phyloP scores from a whole-genome alignment of 2,113 vertebrate species.

The Neopipo cinnamomea region DNA sequence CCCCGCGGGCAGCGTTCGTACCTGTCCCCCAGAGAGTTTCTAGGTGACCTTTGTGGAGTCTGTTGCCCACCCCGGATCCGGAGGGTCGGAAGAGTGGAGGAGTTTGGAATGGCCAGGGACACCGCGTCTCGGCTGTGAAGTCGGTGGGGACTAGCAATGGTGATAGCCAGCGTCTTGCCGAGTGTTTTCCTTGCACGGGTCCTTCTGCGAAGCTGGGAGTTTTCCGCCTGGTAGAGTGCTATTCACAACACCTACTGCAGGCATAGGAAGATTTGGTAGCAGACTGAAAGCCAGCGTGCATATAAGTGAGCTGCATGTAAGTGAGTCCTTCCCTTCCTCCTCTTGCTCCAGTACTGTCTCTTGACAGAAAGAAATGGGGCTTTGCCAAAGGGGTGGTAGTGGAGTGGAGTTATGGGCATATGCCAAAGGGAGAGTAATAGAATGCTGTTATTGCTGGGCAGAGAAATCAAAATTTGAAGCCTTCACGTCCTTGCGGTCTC shows the following conservation, averaged over 20 bases:
- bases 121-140: not conserved
- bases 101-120: not conserved
- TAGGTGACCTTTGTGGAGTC: rapidly evolving
- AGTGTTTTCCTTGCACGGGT: not conserved
- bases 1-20: not conserved
- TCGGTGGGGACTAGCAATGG: not conserved
- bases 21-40: rapidly evolving
- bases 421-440: not conserved
- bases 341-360: not conserved
- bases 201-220: not conserved
- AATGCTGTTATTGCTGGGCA: not conserved
- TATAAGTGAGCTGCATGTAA: not conserved
- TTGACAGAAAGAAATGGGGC: not conserved
- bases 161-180: not conserved
- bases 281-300: not conserved
- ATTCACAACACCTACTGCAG: not conserved
- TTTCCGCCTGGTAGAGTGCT: not conserved
- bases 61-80: not conserved
- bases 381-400: not conserved
- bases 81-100: not conserved
- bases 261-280: not conserved
- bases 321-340: not conserved
- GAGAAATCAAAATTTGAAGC: not conserved
- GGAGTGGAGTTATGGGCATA: not conserved
- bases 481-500: not conserved